Evolutionary conservation across 2,888 invertebrate genomes (phyloP), one percentile per base, ranked within the genome.

Genomic region (Tachina grossa): DNA sequence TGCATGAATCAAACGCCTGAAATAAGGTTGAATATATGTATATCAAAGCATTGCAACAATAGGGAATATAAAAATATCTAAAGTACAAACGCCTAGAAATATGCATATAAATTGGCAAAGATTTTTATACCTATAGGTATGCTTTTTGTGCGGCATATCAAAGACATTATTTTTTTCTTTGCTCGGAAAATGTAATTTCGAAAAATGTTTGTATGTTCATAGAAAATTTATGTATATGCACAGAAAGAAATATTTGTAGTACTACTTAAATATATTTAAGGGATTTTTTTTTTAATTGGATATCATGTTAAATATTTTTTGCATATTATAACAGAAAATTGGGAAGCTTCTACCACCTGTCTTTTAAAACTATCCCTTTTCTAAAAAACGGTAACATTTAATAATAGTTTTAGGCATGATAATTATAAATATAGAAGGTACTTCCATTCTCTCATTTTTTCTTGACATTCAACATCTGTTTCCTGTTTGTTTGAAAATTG

Each of bases 21-120:
- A 71, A 71, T 69, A 49, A 49, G 69, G 55, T 41, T 76, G 16
- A 49, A 11, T 65, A 77, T 31, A 31, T 31, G 3, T 31, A 31
- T 72, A 65, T 49, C 77, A 77, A 77, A 71, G 71, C 31, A 71
- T 43, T 74, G 65, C 43, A 59, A 74, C 80, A 66, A 74, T 66
- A 66, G 59, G 57, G 43, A 57, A 71, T 65, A 19, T 41, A 71
- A 49, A 77, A 49, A 65, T 49, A 31, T 65, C 13, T 31, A 16
- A 47, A 59, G 59, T 53, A 57, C 45, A 77, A 77, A 71, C 57
- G 22, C 61, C 71, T 72, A 45, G 47, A 72, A 66, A 51, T 71
- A 45, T 65, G 71, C 57, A 57, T 39, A 55, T 39, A 63, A 80
- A 43, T 80, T 66, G 65, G 57, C 74, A 68, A 59, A 53, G 41